Conservation (phyloP, 2,797 vertebrate species). For the Chaetophractus vellerosus region DNA sequence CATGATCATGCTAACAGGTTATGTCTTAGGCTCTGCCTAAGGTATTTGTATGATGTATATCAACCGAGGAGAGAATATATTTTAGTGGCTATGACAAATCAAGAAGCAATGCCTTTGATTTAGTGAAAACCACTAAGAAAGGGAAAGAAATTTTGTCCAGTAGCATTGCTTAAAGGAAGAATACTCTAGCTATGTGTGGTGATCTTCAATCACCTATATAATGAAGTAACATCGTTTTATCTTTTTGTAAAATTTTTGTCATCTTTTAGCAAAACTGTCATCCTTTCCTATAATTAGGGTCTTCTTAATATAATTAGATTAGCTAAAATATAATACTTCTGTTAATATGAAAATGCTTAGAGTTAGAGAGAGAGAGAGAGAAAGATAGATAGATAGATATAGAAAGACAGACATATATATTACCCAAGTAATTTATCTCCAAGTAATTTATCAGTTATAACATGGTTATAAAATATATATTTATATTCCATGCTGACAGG, state of each 20-base stretch:
- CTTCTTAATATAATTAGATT: background rate
- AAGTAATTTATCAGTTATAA: background rate
- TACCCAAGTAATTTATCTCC: background rate
- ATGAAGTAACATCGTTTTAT: background rate
- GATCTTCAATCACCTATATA: slow-evolving; percentile 35
- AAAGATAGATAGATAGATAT: background rate
- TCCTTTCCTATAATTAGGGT: background rate
- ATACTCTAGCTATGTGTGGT: background rate
- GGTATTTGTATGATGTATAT: background rate
- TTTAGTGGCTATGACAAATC: background rate
- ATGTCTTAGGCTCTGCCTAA: background rate
- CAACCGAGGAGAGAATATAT: background rate
- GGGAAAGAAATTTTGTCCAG: background rate
- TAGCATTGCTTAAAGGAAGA: background rate
- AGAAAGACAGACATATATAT: background rate
- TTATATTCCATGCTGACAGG: background rate
- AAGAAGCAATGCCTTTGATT: background rate
- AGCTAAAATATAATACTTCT: slow-evolving; percentile 18
- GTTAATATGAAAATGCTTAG: background rate
- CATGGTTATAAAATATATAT: background rate
- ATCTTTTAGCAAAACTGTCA: background rate
- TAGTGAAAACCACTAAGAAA: background rate
- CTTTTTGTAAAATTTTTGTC: background rate
- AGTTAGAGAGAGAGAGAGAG: background rate
- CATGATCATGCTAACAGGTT: background rate